Evolutionary conservation across 2,888 invertebrate species (phyloP).

Genomic region (Calameuta idolon): DNA sequence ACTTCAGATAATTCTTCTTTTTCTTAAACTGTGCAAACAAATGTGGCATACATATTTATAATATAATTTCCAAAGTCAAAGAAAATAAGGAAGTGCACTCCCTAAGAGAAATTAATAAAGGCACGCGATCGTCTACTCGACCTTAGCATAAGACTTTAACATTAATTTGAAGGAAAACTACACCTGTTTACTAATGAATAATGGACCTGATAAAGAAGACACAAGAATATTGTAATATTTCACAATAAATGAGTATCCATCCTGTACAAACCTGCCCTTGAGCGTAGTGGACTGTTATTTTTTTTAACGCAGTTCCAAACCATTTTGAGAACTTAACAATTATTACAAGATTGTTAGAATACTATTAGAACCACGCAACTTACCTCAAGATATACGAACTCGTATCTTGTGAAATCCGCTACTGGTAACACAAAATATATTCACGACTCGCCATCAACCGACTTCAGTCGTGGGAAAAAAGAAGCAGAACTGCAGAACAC

Average conservation of each 20-base stretch:
- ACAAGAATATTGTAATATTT: background rate
- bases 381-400: background rate
- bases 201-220: background rate
- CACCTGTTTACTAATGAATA: background rate
- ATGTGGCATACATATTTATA: background rate
- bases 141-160: background rate
- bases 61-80: background rate
- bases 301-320: background rate
- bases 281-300: background rate
- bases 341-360: background rate
- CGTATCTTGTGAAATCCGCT: background rate
- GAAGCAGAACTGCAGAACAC: background rate
- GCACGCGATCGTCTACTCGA: background rate
- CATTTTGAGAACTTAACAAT: background rate
- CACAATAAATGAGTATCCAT: background rate
- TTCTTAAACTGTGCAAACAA: background rate
- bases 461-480: background rate
- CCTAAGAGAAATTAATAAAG: background rate
- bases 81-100: background rate
- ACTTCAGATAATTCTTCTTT: background rate
- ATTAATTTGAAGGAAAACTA: background rate
- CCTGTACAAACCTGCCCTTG: background rate
- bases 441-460: background rate
- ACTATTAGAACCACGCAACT: background rate
- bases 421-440: constrained; percentile 10